These are phyloP conservation scores for Seira ritae DNA, from an alignment of 2,888 invertebrate species.

Conservation along the genomic window DNA sequence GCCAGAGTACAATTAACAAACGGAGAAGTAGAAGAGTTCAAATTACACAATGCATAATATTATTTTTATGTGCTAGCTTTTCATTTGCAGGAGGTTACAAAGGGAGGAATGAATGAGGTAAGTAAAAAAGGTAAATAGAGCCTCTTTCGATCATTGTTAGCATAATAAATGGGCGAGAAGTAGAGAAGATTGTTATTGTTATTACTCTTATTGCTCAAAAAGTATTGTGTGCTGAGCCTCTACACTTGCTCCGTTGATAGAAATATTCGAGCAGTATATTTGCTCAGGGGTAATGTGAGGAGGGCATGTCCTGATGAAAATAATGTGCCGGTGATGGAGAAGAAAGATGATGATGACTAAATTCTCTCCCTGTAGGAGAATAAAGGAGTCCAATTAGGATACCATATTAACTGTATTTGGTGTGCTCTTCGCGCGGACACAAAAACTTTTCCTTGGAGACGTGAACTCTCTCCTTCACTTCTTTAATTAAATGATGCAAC, in stretches of 20 bases:
- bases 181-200: constrained; percentile 26
- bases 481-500: constrained; percentile 60
- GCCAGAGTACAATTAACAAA: too few relatives aligned
- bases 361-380: constrained; percentile 6
- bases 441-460: too few relatives aligned
- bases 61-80: too few relatives aligned
- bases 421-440: constrained; percentile 27
- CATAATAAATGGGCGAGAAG: background rate
- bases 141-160: too few relatives aligned
- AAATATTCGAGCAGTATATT: too few relatives aligned
- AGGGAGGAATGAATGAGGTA: too few relatives aligned
- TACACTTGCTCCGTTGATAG: too few relatives aligned
- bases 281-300: background rate
- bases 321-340: constrained; percentile 17
- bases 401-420: constrained; percentile 49
- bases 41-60: too few relatives aligned
- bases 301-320: constrained; percentile 33
- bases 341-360: constrained; percentile 31
- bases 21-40: too few relatives aligned
- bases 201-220: background rate
- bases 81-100: too few relatives aligned
- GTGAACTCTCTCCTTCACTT: constrained; percentile 22
- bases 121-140: too few relatives aligned
- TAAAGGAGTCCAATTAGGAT: constrained; percentile 46
- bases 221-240: too few relatives aligned